Percentiles rank a stretch among this genome's conserved stretches.
Conservation (phyloP, 2,888 invertebrate genomes). For the Alloplasta piceator region DNA sequence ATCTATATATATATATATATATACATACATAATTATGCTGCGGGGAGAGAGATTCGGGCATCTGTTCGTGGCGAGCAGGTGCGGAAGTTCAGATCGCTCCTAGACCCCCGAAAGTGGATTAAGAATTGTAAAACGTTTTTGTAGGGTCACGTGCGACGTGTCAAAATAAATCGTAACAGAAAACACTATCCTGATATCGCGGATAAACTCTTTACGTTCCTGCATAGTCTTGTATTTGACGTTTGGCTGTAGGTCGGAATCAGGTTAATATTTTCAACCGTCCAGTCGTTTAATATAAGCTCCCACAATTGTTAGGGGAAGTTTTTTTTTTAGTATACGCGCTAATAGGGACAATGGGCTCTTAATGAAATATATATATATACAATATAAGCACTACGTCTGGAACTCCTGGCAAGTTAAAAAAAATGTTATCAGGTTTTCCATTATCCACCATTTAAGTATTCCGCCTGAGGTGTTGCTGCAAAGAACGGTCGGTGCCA, state of each 20-base stretch:
- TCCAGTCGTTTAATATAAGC: constrained; percentile 42
- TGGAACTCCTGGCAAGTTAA: constrained; percentile 72
- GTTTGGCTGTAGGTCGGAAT: not conserved
- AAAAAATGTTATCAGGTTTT: constrained; percentile 81
- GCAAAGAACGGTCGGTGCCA: constrained; percentile 25
- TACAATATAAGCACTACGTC: constrained; percentile 5
- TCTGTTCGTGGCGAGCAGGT: constrained; percentile 76
- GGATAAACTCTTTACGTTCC: constrained; percentile 26
- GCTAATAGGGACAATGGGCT: constrained; percentile 5
- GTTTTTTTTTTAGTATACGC: not conserved
- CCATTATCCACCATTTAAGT: constrained; percentile 80
- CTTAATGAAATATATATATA: constrained; percentile 30
- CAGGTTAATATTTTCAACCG: constrained; percentile 41
- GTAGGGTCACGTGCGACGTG: constrained; percentile 82
- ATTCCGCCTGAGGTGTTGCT: constrained; percentile 66
- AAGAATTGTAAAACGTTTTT: constrained; percentile 78
- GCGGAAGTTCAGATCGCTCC: constrained; percentile 73
- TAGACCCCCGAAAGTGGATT: constrained; percentile 73
- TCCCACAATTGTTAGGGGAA: constrained; percentile 4
- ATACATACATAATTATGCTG: constrained; percentile 3
- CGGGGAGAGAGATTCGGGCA: constrained; percentile 61
- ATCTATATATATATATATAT: too few relatives aligned
- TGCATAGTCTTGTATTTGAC: constrained; percentile 15
- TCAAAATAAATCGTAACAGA: constrained; percentile 81
- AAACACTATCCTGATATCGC: constrained; percentile 72